Base-by-base conservation (phyloP, 2,797 vertebrate species). In the Sphenodon punctatus region DNA sequence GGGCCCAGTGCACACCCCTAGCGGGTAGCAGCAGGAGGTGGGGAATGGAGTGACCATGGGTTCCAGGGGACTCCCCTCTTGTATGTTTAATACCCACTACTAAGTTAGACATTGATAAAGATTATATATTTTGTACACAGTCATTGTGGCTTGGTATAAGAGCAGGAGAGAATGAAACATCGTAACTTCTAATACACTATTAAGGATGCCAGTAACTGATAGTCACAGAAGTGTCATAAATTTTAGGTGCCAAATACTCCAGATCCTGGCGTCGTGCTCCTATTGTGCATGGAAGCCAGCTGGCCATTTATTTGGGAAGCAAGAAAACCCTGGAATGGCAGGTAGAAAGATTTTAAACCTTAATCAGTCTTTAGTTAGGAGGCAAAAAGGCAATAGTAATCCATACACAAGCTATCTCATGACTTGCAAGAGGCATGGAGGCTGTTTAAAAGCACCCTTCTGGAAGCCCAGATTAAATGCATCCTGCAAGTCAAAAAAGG, bases 171-270 rank as follows among this genome's bases (percentile, higher is more conserved):
- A 38, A 73, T 63, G 19, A 41, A 36, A 27, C 39, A 6, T 71
- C 39, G 34, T 80, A 78, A 85, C 67, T 1, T 4, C 10, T 25
- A 65, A 34, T 13, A 45, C 0, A 2, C 16, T 80, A 19, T 63
- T 60, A 65, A 71, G 70, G 23, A 34, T 68, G 68, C 60, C 79
- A 78, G 77, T 80, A 91, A 90, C 79, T 67, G 60, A 45, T 11
- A 71, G 61, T 55, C 81, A 90, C 48, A 67, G 79, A 83, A 77
- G 82, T 59, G 65, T 80, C 88, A 66, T 89, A 90, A 42, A 34
- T 48, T 49, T 38, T 59, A 81, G 69, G 38, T 90, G 83, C 76
- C 89, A 94, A 91, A 87, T 61, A 80, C 59, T 68, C 66, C 73
- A 70, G 55, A 43, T 85, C 89, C 85, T 93, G 92, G 83, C 80